Evolutionary conservation across 2,888 invertebrate genomes (phyloP).

Genomic region (Dicyrtomina minuta): DNA sequence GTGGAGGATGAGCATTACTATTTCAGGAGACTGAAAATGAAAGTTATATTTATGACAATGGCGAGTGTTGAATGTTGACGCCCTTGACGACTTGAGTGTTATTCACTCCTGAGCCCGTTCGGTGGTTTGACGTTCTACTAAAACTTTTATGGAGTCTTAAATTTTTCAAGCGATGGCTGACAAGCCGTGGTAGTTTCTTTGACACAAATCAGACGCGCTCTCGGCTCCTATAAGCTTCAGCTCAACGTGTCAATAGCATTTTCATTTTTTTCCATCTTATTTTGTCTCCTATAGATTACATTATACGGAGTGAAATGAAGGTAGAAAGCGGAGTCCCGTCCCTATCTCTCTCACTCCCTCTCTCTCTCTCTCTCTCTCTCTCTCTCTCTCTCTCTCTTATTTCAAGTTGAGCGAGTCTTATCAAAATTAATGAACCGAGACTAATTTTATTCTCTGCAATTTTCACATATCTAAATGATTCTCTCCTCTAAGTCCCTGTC

Average conservation of each 20-base stretch:
- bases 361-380: conserved; percentile 1
- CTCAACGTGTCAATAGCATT: conserved; percentile 27
- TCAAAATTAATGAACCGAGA: conserved; percentile 27
- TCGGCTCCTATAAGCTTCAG: neutral
- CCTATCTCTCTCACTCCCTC: too few relatives aligned
- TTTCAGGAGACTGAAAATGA: conserved; percentile 18
- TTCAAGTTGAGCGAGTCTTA: conserved; percentile 16
- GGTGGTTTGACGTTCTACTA: conserved; percentile 23
- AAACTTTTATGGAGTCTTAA: conserved; percentile 30
- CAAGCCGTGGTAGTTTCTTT: conserved; percentile 3
- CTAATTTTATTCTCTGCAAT: conserved; percentile 6
- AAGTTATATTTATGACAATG: conserved; percentile 21
- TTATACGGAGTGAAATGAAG: neutral
- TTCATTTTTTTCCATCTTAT: conserved; percentile 13
- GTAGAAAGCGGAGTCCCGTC: too few relatives aligned
- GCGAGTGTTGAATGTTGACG: conserved; percentile 28
- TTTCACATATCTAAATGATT: conserved; percentile 2
- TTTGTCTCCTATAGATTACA: neutral
- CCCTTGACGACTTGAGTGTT: conserved; percentile 2
- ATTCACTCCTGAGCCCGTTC: conserved; percentile 8
- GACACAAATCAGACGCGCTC: conserved; percentile 23
- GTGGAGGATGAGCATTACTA: neutral
- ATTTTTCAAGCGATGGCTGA: conserved; percentile 14
- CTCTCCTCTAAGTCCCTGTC: neutral
- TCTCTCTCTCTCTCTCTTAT: conserved; percentile 3